These are phyloP conservation scores for Sceloporus tristichus DNA, from an alignment of 2,113 vertebrate species.

Conservation along the genomic window DNA sequence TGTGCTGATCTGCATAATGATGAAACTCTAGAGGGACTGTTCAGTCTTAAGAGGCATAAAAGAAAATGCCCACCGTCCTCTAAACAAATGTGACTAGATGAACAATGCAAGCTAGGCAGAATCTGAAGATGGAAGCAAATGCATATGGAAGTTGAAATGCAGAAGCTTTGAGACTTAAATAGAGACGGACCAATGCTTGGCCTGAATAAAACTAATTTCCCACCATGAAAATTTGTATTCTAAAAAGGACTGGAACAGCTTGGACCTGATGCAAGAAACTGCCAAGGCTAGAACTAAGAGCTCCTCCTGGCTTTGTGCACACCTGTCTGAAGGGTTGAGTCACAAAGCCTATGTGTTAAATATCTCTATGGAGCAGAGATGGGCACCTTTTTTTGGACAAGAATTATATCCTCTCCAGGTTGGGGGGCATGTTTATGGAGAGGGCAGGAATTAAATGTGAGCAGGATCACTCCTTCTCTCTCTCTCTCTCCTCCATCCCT, in stretches of 20 bases:
- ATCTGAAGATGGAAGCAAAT: neutral
- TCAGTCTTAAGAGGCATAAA: constrained; percentile 60
- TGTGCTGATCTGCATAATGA: constrained; percentile 64
- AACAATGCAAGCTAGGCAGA: neutral
- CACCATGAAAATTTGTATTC: neutral
- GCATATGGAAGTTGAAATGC: neutral
- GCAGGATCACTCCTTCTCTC: neutral
- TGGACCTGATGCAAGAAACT: neutral
- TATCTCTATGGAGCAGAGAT: too few species aligned
- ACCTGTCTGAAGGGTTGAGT: neutral
- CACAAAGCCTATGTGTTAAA: too few species aligned
- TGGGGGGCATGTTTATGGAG: too few species aligned
- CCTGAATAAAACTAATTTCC: neutral
- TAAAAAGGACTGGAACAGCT: neutral
- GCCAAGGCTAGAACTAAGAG: neutral
- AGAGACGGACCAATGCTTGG: neutral
- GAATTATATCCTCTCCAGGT: too few species aligned
- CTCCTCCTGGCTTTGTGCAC: neutral
- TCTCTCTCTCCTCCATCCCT: neutral
- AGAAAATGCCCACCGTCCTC: constrained; percentile 67
- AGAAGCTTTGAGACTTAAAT: too few species aligned
- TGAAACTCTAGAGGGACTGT: constrained; percentile 57
- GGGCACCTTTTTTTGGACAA: too few species aligned
- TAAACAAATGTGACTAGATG: constrained; percentile 57
- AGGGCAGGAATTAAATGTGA: too few species aligned